Evolutionary conservation across 2,888 invertebrate species (phyloP), one percentile per base, ranked within the genome.

Genomic region (Macrosoma leucophasiata): DNA sequence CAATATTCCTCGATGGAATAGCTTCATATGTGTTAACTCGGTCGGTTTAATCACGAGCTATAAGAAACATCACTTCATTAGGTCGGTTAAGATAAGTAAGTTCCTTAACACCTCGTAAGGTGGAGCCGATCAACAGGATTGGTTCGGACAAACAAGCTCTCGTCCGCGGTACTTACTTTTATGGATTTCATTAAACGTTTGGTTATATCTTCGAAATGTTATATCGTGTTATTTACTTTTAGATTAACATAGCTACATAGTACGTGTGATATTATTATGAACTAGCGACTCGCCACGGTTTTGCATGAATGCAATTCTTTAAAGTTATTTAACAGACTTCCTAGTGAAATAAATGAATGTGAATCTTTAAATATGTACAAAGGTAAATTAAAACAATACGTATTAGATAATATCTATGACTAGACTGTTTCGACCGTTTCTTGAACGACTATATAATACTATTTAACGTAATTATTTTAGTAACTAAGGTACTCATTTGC

Each of bases 61-160:
- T 55, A 48, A 61, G 53, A 56, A 62, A 60, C 55, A 58, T 60
- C 67, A 70, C 63, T 68, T 71, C 55, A 68, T 66, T 58, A 58
- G 52, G 43, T 49, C 44, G 57, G 53, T 62, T 56, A 46, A 68
- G 71, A 76, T 75, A 72, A 55, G 44, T 36, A 33, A 56, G 56
- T 35, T 30, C 29, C 33, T 43, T 37, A 32, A 40, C 40, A 46
- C 33, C 40, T 47, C 33, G 36, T 43, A 42, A 48, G 41, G 27
- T 13, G 19, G 39, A 32, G 28, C 26, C 34, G 40, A 46, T 47
- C 35, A 41, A 45, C 45, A 38, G 37, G 40, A 36, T 34, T 38
- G 27, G 41, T 24, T 40, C 24, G 21, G 13, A 14, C 18, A n/a
- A 28, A 30, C 28, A 32, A 31, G 19, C 15, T 40, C 25, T 13